Conservation (phyloP, 2,797 vertebrate species). For the Urophycis tenuis region DNA sequence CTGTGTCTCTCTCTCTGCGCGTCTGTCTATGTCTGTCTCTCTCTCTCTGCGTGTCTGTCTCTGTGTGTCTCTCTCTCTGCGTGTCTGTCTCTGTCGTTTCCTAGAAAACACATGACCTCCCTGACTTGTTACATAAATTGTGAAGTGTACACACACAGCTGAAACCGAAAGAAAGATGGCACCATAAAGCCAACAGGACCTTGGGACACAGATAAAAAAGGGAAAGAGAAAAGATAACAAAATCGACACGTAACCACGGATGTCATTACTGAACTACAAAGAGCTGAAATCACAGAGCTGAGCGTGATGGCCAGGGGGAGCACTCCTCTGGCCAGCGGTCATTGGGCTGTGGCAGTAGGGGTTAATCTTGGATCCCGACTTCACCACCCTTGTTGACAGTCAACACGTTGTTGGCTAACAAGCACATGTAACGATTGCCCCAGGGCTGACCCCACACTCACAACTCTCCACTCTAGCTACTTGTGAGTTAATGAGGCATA, state of each 20-base stretch:
- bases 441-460: neutral
- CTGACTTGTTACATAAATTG: neutral
- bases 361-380: neutral
- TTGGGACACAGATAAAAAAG: slow-evolving; percentile 23
- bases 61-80: too few relatives aligned
- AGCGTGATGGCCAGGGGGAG: neutral
- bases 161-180: neutral
- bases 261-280: slow-evolving; percentile 3
- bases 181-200: slow-evolving; percentile 5
- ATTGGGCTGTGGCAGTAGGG: neutral
- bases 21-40: neutral
- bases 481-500: slow-evolving; percentile 14
- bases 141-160: neutral
- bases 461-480: neutral
- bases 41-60: too few relatives aligned
- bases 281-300: neutral
- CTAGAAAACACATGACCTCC: neutral
- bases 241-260: neutral
- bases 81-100: neutral
- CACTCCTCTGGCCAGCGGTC: neutral
- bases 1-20: neutral
- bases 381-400: neutral
- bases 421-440: neutral
- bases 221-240: neutral
- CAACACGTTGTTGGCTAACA: slow-evolving; percentile 33